Percentiles rank a stretch among this genome's conserved stretches.
Conservation (phyloP, 1,140 invertebrate genomes). For the Cydia fagiglandana region DNA sequence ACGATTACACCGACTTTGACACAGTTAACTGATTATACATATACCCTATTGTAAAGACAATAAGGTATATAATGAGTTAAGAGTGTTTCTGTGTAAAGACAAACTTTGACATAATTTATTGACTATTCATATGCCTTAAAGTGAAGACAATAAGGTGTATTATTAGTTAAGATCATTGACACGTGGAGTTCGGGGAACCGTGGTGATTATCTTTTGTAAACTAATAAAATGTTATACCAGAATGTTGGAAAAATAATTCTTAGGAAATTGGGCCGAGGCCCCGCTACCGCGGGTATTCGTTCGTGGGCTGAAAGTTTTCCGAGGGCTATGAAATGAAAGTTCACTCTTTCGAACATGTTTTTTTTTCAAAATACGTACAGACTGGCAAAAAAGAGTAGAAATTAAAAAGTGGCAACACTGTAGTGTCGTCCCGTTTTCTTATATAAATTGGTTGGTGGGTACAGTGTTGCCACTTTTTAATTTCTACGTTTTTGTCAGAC, state of each 20-base stretch:
- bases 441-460: too few relatives aligned
- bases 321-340: too few relatives aligned
- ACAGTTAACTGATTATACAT: not conserved
- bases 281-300: conserved; percentile 6
- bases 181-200: conserved; percentile 60
- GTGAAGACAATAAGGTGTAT: not conserved
- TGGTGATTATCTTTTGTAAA: conserved; percentile 62
- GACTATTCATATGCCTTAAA: not conserved
- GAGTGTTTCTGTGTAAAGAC: not conserved
- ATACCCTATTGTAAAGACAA: not conserved
- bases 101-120: not conserved
- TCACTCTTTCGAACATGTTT: too few relatives aligned
- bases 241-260: conserved; percentile 33
- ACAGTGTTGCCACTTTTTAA: too few relatives aligned
- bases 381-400: too few relatives aligned
- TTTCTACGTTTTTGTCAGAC: too few relatives aligned
- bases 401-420: too few relatives aligned
- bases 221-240: conserved; percentile 60
- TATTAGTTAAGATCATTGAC: conserved; percentile 30
- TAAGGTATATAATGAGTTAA: not conserved
- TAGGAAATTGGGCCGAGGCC: conserved; percentile 27
- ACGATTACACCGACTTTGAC: not conserved
- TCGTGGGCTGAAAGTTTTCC: too few relatives aligned
- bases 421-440: too few relatives aligned
- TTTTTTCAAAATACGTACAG: too few relatives aligned